A percentile compares a stretch with the other conserved stretches of the same genome.
phyloP scores from a whole-genome alignment of 1,140 invertebrate species.

The Aethina tumida region DNA sequence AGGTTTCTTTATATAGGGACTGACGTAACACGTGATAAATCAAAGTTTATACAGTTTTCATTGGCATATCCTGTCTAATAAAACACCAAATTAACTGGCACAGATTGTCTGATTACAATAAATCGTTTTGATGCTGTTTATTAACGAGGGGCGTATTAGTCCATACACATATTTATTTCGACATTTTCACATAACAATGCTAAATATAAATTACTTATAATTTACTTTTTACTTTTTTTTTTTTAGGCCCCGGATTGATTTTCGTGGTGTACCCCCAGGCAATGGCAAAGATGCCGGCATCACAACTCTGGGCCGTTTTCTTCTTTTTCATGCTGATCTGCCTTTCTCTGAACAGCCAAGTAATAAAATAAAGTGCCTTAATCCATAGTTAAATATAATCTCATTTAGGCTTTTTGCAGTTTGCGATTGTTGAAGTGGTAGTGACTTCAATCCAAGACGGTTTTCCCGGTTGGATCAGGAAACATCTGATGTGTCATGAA shows the following conservation, averaged over 20 bases:
- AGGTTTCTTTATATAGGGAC: constrained; percentile 31
- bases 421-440: constrained; percentile 84
- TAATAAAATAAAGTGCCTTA: constrained; percentile 35
- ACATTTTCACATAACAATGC: constrained; percentile 1
- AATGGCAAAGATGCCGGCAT: constrained; percentile 76
- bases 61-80: too few species aligned
- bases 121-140: too few species aligned
- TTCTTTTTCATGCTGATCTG: constrained; percentile 89
- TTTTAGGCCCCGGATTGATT: constrained; percentile 73
- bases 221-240: constrained; percentile 7
- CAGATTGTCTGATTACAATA: too few species aligned
- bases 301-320: constrained; percentile 74
- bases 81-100: too few species aligned
- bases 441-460: constrained; percentile 87
- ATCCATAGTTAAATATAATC: constrained; percentile 13
- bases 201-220: too few species aligned
- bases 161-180: too few species aligned
- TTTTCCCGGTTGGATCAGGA: constrained; percentile 74
- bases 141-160: too few species aligned
- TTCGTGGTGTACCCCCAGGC: constrained; percentile 87
- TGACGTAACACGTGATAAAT: too few species aligned
- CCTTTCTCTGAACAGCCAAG: constrained; percentile 84
- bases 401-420: constrained; percentile 45
- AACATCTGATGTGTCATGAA: constrained; percentile 74
- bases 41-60: too few species aligned